Conservation (phyloP, 2,888 invertebrate species). For the Noctua comes region DNA sequence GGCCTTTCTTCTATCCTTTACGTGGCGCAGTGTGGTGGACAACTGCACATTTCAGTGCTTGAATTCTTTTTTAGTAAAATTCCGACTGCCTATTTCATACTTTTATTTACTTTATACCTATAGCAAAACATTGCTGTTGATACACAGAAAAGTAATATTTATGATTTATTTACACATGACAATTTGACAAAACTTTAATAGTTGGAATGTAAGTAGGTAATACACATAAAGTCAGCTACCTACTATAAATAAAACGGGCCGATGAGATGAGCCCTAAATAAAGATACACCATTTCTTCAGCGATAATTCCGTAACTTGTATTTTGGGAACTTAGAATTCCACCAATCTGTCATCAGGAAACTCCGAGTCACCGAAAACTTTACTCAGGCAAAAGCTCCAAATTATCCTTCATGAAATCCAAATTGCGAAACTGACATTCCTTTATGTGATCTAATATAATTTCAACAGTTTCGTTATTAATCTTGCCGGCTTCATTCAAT, state of each 20-base stretch:
- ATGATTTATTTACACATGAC: neutral
- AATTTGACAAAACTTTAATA: neutral
- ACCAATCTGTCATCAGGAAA: neutral
- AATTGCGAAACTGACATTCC: conserved; percentile 80
- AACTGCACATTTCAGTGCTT: neutral
- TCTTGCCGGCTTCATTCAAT: conserved; percentile 91
- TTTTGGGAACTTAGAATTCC: conserved; percentile 1
- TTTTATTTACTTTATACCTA: neutral
- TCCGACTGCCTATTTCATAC: neutral
- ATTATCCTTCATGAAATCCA: conserved; percentile 74
- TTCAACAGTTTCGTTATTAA: conserved; percentile 87
- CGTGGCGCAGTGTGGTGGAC: neutral
- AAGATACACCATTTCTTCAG: conserved; percentile 11
- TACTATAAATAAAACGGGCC: neutral
- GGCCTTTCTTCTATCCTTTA: neutral
- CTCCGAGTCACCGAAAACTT: neutral
- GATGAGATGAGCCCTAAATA: neutral
- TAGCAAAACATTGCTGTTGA: neutral
- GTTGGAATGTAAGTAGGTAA: neutral
- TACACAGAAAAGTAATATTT: neutral
- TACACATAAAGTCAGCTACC: neutral
- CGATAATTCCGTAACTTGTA: neutral
- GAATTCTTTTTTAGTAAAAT: neutral
- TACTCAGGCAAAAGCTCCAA: conserved; percentile 63
- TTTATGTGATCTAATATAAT: conserved; percentile 84